Evolutionary conservation across 2,113 vertebrate genomes (phyloP).

Genomic region (Oceanodroma tethys): DNA sequence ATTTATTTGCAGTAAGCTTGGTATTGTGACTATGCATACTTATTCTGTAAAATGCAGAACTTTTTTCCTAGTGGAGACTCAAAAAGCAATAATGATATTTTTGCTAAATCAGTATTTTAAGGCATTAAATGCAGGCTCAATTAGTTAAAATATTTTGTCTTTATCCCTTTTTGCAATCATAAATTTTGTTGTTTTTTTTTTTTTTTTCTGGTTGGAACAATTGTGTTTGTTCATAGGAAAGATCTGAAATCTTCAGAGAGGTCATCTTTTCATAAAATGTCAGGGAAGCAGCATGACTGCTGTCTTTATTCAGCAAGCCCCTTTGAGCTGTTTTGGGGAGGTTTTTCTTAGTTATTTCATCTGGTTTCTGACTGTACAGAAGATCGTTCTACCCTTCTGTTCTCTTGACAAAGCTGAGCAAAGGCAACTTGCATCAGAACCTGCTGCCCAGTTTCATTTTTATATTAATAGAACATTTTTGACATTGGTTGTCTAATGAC

Average conservation of each 20-base stretch:
- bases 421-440: neutral
- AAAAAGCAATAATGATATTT: neutral
- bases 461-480: slow-evolving; percentile 4
- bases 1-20: neutral
- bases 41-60: neutral
- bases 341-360: slow-evolving; percentile 16
- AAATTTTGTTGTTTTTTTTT: neutral
- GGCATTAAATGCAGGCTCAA: neutral
- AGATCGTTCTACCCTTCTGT: neutral
- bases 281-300: neutral
- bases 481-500: neutral
- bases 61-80: neutral
- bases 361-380: neutral
- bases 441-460: neutral
- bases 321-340: neutral
- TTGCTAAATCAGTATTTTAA: neutral
- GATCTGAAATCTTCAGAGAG: neutral
- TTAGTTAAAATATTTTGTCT: neutral
- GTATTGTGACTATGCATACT: neutral
- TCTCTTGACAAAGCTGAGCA: neutral
- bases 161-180: neutral
- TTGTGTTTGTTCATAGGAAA: neutral
- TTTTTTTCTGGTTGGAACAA: neutral
- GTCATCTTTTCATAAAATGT: neutral
- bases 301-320: slow-evolving; percentile 16